Evolutionary conservation across 2,888 invertebrate genomes (phyloP).

Genomic region (Drosophila antonietae): DNA sequence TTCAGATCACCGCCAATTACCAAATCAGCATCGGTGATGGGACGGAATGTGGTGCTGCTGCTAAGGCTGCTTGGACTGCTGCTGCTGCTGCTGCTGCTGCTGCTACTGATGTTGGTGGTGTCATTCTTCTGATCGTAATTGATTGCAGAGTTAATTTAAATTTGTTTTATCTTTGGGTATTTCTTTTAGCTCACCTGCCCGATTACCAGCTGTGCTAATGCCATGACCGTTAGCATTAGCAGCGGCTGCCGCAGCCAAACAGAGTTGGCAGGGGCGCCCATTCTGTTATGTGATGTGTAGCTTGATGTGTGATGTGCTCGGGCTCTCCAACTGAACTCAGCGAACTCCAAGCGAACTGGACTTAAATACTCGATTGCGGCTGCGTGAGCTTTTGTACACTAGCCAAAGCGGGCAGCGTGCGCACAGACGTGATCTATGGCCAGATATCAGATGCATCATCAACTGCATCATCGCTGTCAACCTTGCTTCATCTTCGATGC

Average conservation of each 20-base stretch:
- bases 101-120: slow-evolving; percentile 14
- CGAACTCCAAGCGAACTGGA: slow-evolving; percentile 33
- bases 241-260: slow-evolving; percentile 54
- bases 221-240: slow-evolving; percentile 22
- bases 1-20: slow-evolving; percentile 27
- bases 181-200: slow-evolving; percentile 42
- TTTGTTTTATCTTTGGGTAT: not conserved
- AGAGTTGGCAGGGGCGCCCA: slow-evolving; percentile 45
- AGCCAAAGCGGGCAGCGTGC: slow-evolving; percentile 20
- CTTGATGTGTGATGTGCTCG: slow-evolving; percentile 22
- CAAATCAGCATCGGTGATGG: slow-evolving; percentile 23
- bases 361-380: slow-evolving; percentile 45
- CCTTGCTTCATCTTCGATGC: slow-evolving; percentile 46
- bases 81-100: not conserved
- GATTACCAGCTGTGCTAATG: slow-evolving; percentile 23
- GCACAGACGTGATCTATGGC: slow-evolving; percentile 63
- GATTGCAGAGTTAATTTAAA: not conserved
- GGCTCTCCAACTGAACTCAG: slow-evolving; percentile 48
- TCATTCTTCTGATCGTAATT: slow-evolving; percentile 18
- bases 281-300: slow-evolving; percentile 15
- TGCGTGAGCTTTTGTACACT: slow-evolving; percentile 23
- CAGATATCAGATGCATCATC: slow-evolving; percentile 59
- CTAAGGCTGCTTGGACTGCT: slow-evolving; percentile 16
- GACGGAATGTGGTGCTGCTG: slow-evolving; percentile 30
- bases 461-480: slow-evolving; percentile 30